Evolutionary conservation across 2,797 vertebrate genomes (phyloP), one percentile per base, ranked within the genome.

Genomic region (Petrocephalus schoutedeni): DNA sequence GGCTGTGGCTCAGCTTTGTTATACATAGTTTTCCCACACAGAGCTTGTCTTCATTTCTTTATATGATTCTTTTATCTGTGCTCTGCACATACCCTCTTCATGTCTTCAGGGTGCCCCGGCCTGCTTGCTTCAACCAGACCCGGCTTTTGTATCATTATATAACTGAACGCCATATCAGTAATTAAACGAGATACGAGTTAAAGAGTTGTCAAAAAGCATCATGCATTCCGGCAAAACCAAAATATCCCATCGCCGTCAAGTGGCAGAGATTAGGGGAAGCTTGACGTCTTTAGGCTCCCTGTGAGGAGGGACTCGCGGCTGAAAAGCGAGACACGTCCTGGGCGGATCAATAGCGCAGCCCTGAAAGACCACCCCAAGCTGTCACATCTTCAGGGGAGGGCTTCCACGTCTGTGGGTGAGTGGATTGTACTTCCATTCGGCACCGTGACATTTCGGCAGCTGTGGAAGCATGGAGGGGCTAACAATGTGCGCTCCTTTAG

Each of bases 231-330:
- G 41, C 9, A 36, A 86, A 64, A 49, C 58, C 58, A 21, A 86
- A 86, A 61, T 51, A 86, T 86, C 58, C 57, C 21, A 41, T 64
- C 59, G 49, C 85, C 58, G 21, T 86, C 36, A 58, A 86, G 58
- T 32, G 58, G 19, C 57, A n/a, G 57, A 64, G 58, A 51, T 86
- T 58, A 58, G 53, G 84, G 41, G 51, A 86, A 58, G 28, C 85
- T 4, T 64, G 58, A 45, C 85, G 36, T 21, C 58, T 64, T n/a
- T 67, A 41, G 84, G 56, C 54, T 45, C 54, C 85, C 85, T 45
- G 85, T 36, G 85, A n/a, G 56, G 56, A 59, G 59, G 14, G 82
- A 84, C 49, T 45, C 2, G 82, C 9, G 45, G 82, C 82, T 77
- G 16, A 7, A 36, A 45, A 45, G 71, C 32, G 2, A 45, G 36